Percentiles rank a stretch among this genome's conserved stretches.
Evolutionary conservation across 2,113 vertebrate genomes (phyloP).

Genomic region (Electrona antarctica): DNA sequence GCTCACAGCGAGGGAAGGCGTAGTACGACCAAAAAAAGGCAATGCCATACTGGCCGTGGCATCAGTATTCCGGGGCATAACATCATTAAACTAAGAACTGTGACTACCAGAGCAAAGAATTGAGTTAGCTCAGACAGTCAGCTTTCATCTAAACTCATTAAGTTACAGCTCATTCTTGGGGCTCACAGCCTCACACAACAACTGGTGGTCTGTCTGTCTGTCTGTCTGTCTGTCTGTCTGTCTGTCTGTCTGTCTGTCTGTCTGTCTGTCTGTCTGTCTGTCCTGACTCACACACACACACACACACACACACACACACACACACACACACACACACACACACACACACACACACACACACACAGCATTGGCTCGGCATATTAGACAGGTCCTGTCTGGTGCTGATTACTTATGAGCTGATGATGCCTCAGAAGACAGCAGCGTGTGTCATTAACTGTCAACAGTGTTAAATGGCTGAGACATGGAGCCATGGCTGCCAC

Average conservation of each 20-base stretch:
- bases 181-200: constrained; percentile 45
- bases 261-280: background rate
- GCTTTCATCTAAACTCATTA: constrained; percentile 69
- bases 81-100: constrained; percentile 63
- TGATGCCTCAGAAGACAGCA: constrained; percentile 37
- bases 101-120: constrained; percentile 73
- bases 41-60: constrained; percentile 41
- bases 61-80: constrained; percentile 62
- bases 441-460: constrained; percentile 57
- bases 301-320: constrained; percentile 5
- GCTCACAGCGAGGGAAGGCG: constrained; percentile 10
- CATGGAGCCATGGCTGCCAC: constrained; percentile 22
- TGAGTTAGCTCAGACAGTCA: constrained; percentile 67
- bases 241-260: background rate
- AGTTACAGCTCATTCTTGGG: constrained; percentile 61
- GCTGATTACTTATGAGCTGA: constrained; percentile 51
- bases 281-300: background rate
- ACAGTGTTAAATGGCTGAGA: constrained; percentile 41
- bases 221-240: background rate
- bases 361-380: constrained; percentile 46
- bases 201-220: background rate
- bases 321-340: background rate
- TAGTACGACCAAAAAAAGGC: constrained; percentile 62
- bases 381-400: constrained; percentile 4
- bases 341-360: background rate